phyloP scores from a whole-genome alignment of 1,140 invertebrate genomes.

The Hermatobates lingyangjiaoensis region DNA sequence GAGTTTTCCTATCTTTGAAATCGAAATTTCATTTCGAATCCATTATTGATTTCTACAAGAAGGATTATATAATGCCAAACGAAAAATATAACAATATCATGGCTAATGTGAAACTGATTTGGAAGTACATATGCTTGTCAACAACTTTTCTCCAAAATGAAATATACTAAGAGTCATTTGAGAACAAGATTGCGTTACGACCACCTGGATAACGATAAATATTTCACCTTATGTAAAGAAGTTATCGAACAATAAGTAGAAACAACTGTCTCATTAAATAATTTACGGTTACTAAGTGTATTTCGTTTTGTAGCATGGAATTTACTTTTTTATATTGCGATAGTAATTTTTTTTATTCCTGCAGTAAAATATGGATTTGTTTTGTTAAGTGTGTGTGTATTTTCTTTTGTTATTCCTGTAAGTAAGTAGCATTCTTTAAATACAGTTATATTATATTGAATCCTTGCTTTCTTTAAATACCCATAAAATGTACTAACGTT shows the following conservation, averaged over 20 bases:
- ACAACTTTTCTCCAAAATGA: constrained; percentile 10
- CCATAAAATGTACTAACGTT: no score
- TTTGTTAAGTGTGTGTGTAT: no score
- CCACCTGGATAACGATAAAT: neutral
- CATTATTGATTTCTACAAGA: no score
- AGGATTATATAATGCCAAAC: no score
- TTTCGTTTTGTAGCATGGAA: no score
- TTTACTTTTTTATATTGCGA: no score
- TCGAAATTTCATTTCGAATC: neutral
- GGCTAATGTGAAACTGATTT: constrained; percentile 1
- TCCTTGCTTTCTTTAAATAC: no score
- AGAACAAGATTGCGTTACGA: constrained; percentile 3
- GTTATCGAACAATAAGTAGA: neutral
- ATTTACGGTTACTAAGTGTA: neutral
- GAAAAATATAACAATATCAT: constrained; percentile 1
- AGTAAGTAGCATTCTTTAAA: no score
- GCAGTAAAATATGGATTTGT: no score
- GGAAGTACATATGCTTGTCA: constrained; percentile 8
- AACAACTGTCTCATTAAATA: neutral
- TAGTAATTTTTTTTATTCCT: no score
- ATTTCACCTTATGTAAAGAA: neutral
- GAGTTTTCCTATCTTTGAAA: neutral
- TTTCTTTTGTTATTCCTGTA: no score
- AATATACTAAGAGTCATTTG: constrained; percentile 8
- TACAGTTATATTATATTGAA: no score